A percentile compares a stretch with the other conserved stretches of the same genome.
phyloP scores from a whole-genome alignment of 2,113 vertebrate species.

The Gallinago jamesoni region DNA sequence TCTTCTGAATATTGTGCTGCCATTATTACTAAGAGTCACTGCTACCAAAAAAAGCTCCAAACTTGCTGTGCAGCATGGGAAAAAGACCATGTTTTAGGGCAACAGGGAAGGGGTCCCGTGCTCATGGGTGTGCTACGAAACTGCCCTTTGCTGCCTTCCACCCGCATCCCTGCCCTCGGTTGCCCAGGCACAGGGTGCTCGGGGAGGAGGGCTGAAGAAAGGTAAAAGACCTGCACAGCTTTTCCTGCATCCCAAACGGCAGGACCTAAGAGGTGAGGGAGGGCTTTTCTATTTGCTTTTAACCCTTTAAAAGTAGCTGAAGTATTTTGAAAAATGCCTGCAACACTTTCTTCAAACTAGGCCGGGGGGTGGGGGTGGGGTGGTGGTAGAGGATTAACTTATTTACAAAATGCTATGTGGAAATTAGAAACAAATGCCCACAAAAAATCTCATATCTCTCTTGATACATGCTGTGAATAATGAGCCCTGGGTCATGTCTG shows the following conservation, averaged over 20 bases:
- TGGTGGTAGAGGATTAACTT: neutral
- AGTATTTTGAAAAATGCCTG: neutral
- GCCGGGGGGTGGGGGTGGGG: too few relatives aligned
- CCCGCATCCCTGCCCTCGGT: neutral
- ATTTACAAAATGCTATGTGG: neutral
- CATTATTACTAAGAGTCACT: neutral
- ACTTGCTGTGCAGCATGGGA: neutral
- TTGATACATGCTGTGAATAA: neutral
- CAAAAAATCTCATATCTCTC: neutral
- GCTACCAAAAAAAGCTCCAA: neutral
- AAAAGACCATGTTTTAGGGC: neutral
- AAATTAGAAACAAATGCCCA: neutral
- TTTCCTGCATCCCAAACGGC: neutral
- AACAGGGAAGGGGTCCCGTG: neutral
- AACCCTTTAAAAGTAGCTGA: neutral
- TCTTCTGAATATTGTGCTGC: neutral
- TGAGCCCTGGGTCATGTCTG: neutral
- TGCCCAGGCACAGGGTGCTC: neutral
- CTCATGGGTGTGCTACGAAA: rapidly evolving
- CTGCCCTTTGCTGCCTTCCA: neutral
- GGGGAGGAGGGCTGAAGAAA: neutral
- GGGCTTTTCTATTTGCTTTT: neutral
- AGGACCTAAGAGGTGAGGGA: neutral
- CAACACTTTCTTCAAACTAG: neutral
- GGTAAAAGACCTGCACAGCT: neutral